Percentiles rank a stretch among this genome's conserved stretches.
Evolutionary conservation across 2,888 invertebrate genomes (phyloP).

Genomic region (Melanchra persicariae): DNA sequence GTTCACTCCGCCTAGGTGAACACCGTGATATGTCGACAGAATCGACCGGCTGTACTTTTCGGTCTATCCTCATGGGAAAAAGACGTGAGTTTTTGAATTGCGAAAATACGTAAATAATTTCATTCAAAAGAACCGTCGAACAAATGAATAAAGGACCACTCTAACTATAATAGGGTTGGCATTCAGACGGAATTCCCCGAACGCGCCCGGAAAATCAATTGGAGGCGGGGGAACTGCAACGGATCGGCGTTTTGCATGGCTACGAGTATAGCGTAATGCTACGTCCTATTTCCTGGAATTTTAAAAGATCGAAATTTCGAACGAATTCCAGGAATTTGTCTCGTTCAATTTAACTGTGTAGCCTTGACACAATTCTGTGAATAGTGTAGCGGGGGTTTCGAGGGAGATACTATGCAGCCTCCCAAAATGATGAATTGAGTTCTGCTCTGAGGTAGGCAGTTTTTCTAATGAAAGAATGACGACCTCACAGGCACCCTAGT

Average conservation of each 20-base stretch:
- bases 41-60: too few species aligned
- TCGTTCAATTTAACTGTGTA: slow-evolving; percentile 3
- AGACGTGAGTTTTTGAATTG: too few species aligned
- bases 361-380: slow-evolving; percentile 17
- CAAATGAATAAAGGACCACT: slow-evolving; percentile 24
- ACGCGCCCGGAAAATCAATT: slow-evolving; percentile 33
- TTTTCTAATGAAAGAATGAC: background rate
- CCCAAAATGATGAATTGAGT: slow-evolving; percentile 2
- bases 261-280: background rate
- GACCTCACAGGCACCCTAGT: background rate
- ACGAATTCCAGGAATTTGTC: background rate
- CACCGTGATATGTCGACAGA: too few species aligned
- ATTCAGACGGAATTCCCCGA: slow-evolving; percentile 39
- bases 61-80: background rate
- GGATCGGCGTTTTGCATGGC: slow-evolving; percentile 22
- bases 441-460: background rate
- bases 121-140: slow-evolving; percentile 7
- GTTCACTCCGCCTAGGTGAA: too few species aligned
- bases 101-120: slow-evolving; percentile 3
- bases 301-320: slow-evolving; percentile 6
- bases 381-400: background rate
- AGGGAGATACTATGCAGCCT: background rate
- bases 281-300: background rate
- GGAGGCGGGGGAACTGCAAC: slow-evolving; percentile 25
- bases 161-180: slow-evolving; percentile 20